phyloP scores from a whole-genome alignment of 2,888 invertebrate species.

The Catocala nupta region DNA sequence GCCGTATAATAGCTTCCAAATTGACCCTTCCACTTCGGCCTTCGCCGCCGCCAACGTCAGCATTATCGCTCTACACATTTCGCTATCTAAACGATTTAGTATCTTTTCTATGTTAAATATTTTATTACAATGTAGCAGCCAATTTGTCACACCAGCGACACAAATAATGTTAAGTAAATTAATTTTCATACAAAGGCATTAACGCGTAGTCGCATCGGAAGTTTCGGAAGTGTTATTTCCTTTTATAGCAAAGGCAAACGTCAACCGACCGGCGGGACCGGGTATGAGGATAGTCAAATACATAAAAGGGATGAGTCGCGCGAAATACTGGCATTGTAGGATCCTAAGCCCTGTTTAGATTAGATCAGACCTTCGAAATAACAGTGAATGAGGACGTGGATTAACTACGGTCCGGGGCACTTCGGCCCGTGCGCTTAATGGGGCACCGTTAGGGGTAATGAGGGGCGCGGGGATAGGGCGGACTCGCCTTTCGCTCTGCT shows the following conservation, averaged over 20 bases:
- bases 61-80: slow-evolving; percentile 57
- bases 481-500: slow-evolving; percentile 55
- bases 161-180: slow-evolving; percentile 62
- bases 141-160: slow-evolving; percentile 51
- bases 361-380: slow-evolving; percentile 88
- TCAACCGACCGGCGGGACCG: slow-evolving; percentile 71
- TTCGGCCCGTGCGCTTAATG: slow-evolving; percentile 86
- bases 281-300: slow-evolving; percentile 81
- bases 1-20: slow-evolving; percentile 85
- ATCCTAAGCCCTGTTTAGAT: slow-evolving; percentile 87
- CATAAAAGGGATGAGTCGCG: slow-evolving; percentile 85
- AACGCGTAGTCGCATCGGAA: slow-evolving; percentile 75
- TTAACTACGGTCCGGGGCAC: slow-evolving; percentile 87
- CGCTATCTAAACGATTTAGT: slow-evolving; percentile 18
- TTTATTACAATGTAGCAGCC: slow-evolving; percentile 23
- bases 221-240: slow-evolving; percentile 82
- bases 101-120: background rate
- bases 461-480: slow-evolving; percentile 75
- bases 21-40: slow-evolving; percentile 80
- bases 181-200: slow-evolving; percentile 73
- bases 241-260: slow-evolving; percentile 80
- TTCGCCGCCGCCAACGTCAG: slow-evolving; percentile 64
- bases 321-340: slow-evolving; percentile 85
- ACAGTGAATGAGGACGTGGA: slow-evolving; percentile 88
- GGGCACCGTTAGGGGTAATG: slow-evolving; percentile 84